These are phyloP conservation scores for Diplodus puntazzo DNA, from an alignment of 2,797 vertebrate genomes.

Conservation along the genomic window DNA sequence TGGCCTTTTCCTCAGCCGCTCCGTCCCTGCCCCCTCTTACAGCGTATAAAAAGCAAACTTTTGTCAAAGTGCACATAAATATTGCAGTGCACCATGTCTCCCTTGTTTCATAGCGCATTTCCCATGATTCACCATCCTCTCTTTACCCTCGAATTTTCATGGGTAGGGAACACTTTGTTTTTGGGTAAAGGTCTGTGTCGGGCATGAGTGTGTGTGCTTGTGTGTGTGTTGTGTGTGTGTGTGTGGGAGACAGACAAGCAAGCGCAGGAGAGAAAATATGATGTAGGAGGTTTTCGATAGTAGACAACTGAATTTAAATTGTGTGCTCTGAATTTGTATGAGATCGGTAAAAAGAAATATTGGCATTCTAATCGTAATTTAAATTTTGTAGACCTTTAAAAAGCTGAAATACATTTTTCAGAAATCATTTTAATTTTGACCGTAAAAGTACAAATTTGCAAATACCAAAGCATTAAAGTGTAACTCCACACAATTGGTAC, in stretches of 20 bases:
- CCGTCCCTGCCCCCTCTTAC: constrained; percentile 38
- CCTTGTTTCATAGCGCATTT: constrained; percentile 69
- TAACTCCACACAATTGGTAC: too few relatives aligned
- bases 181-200: constrained; percentile 46
- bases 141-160: constrained; percentile 43
- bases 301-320: constrained; percentile 36
- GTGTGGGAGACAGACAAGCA: constrained; percentile 8
- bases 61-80: constrained; percentile 79
- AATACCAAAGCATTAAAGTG: background rate
- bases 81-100: constrained; percentile 71
- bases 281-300: constrained; percentile 36
- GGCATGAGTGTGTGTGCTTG: constrained; percentile 15
- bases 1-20: constrained; percentile 40
- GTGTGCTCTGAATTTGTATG: constrained; percentile 35
- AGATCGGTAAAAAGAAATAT: constrained; percentile 19
- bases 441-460: background rate
- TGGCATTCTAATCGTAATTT: constrained; percentile 13
- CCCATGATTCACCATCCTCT: constrained; percentile 64
- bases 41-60: constrained; percentile 69
- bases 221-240: constrained; percentile 15
- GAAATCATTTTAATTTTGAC: constrained; percentile 1
- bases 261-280: constrained; percentile 15
- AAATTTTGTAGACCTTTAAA: background rate
- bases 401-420: background rate
- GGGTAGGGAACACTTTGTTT: constrained; percentile 56